Evolutionary conservation across 2,113 vertebrate species (phyloP), one percentile per base, ranked within the genome.

Genomic region (Cricetomys ansorgei): DNA sequence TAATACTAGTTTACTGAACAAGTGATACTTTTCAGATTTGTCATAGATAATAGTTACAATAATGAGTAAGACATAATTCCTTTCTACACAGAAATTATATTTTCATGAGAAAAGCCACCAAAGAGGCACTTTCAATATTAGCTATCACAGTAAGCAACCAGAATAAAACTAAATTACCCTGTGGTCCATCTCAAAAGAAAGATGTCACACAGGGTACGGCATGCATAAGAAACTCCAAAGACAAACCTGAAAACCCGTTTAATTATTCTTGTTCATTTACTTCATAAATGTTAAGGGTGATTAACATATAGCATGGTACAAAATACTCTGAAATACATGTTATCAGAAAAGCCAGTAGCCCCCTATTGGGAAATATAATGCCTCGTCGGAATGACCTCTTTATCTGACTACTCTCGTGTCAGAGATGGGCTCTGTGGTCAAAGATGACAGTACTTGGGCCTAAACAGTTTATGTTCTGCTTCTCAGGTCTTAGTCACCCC

Each of bases 211-310:
- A 45, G 43, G 9, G 0, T 55, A 2, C 59, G 19, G 37, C 64
- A 45, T 13, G n/a, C 8, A 19, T 75, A 75, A 89, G 45, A 23
- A 85, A 43, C 10, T 91, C 53, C 69, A 37, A 43, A 31, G n/a
- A 34, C 27, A 53, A 76, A 25, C 23, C 5, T 89, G 89, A 81
- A 90, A 92, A 81, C 7, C 53, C 27, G 48, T 40, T 55, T 69
- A 77, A 50, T 67, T 73, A 76, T 50, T 87, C 89, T 81, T 94
- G 21, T 88, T 34, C 40, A 45, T 50, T 83, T 93, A 87, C 34
- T 88, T 90, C 2, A 90, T 73, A 79, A 83, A 59, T 59, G 1
- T 15, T 17, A 48, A 69, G 0, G 40, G 13, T 50, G 29, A 34
- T 77, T 40, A 48, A 50, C 48, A 53, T 64, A 92, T 57, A 9